These are phyloP conservation scores for Lepidonotus clava DNA, from an alignment of 2,888 invertebrate genomes.

Conservation along the genomic window DNA sequence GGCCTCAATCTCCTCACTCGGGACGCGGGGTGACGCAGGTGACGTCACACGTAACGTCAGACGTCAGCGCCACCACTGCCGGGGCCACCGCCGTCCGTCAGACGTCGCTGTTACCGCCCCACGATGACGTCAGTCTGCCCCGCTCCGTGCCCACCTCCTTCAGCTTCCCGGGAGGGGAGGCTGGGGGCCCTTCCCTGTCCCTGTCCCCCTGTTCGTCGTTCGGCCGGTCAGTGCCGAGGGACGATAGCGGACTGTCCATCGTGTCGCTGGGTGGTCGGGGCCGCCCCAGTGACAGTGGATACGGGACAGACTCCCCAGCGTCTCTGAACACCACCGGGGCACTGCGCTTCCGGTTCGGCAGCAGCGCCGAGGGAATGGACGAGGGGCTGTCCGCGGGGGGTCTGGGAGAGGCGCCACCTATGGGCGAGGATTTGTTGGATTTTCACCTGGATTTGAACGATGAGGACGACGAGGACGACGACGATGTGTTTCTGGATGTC, in stretches of 20 bases:
- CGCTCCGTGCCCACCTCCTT: background rate
- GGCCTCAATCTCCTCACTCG: conserved; percentile 8
- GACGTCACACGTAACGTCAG: conserved; percentile 27
- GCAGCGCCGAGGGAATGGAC: background rate
- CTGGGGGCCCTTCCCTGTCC: background rate
- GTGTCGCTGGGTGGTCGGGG: conserved; percentile 18
- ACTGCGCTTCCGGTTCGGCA: conserved; percentile 21
- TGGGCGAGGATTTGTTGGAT: background rate
- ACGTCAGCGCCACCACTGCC: background rate
- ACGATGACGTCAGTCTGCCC: background rate
- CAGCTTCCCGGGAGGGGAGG: background rate
- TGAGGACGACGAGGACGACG: conserved; percentile 26
- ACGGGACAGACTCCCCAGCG: conserved; percentile 49
- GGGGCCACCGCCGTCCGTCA: background rate
- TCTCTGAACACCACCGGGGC: background rate
- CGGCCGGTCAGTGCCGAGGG: conserved; percentile 11
- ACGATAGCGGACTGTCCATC: conserved; percentile 42
- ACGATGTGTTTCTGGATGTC: conserved; percentile 40
- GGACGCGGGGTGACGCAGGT: conserved; percentile 10
- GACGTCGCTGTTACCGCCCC: background rate
- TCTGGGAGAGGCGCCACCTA: background rate
- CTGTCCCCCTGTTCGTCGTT: too few species aligned
- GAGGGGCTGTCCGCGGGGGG: background rate
- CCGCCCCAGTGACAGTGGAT: conserved; percentile 46
- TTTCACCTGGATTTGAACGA: conserved; percentile 22